phyloP scores from a whole-genome alignment of 2,888 invertebrate species.

The Agrotis segetum region DNA sequence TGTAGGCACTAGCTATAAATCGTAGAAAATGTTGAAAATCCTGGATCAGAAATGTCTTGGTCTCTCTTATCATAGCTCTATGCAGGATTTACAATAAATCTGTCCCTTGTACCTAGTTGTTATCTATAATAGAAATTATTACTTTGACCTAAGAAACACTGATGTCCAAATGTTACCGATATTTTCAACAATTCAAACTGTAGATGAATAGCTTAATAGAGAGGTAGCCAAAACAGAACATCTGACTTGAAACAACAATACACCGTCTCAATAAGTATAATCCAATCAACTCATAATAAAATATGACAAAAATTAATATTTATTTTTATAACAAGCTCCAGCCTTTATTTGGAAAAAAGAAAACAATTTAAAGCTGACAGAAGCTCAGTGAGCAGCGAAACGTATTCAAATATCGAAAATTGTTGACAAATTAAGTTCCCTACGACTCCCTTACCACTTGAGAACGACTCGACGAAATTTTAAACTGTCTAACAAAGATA shows the following conservation, averaged over 20 bases:
- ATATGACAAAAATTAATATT: slow-evolving; percentile 58
- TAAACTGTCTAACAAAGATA: slow-evolving; percentile 74
- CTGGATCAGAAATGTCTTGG: background rate
- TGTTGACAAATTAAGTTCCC: slow-evolving; percentile 91
- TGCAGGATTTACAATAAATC: background rate
- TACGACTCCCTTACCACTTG: slow-evolving; percentile 89
- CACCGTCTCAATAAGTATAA: slow-evolving; percentile 38
- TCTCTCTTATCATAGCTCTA: too few relatives aligned
- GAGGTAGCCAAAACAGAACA: slow-evolving; percentile 33
- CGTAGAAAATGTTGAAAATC: background rate
- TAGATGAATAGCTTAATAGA: background rate
- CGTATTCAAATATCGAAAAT: slow-evolving; percentile 91
- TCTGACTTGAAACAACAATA: slow-evolving; percentile 44
- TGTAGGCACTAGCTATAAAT: too few relatives aligned
- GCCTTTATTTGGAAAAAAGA: slow-evolving; percentile 83
- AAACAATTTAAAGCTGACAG: slow-evolving; percentile 89
- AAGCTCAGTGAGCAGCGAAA: slow-evolving; percentile 89
- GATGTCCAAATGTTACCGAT: background rate
- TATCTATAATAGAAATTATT: too few relatives aligned
- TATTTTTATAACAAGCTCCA: slow-evolving; percentile 69
- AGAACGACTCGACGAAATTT: slow-evolving; percentile 87
- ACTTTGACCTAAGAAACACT: background rate
- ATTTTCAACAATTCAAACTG: background rate
- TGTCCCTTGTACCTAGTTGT: too few relatives aligned
- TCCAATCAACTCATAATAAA: slow-evolving; percentile 59